Percentiles rank a stretch among this genome's conserved stretches.
Conservation (phyloP, 2,888 invertebrate species). For the Drosophila bunnanda region DNA sequence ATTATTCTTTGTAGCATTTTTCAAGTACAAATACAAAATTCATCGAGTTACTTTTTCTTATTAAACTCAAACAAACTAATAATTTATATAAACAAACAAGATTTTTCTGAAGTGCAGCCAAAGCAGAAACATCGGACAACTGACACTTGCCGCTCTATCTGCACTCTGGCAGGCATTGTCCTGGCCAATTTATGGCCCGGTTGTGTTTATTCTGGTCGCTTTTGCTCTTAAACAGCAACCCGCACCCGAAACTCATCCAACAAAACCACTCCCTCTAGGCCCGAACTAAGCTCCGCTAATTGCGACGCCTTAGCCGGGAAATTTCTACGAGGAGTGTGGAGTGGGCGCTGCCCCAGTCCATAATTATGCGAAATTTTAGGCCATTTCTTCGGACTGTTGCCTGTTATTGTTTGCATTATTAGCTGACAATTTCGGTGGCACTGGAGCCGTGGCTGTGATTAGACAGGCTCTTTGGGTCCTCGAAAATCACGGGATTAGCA, state of each 20-base stretch:
- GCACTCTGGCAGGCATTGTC: slow-evolving; percentile 62
- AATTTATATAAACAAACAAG: background rate
- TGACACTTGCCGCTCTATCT: slow-evolving; percentile 74
- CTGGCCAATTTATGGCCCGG: slow-evolving; percentile 61
- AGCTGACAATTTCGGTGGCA: slow-evolving; percentile 69
- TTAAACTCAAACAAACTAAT: background rate
- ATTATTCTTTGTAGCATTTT: background rate
- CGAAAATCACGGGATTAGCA: slow-evolving; percentile 61
- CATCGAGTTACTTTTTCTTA: background rate
- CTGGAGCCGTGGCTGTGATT: slow-evolving; percentile 42
- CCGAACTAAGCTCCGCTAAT: slow-evolving; percentile 81
- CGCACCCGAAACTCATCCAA: slow-evolving; percentile 1
- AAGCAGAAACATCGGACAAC: slow-evolving; percentile 48
- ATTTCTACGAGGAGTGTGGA: slow-evolving; percentile 7
- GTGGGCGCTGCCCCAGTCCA: slow-evolving; percentile 6
- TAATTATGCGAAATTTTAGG: slow-evolving; percentile 67
- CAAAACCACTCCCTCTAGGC: slow-evolving; percentile 30
- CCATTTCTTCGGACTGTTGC: slow-evolving; percentile 50
- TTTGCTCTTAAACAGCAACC: background rate
- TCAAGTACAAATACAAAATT: background rate
- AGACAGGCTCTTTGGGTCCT: slow-evolving; percentile 33
- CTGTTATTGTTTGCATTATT: slow-evolving; percentile 73
- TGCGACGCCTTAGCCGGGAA: slow-evolving; percentile 73
- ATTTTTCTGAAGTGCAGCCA: slow-evolving; percentile 13
- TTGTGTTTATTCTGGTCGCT: slow-evolving; percentile 6